Conservation (phyloP, 2,888 invertebrate genomes). For the Sarcophaga rosellei region DNA sequence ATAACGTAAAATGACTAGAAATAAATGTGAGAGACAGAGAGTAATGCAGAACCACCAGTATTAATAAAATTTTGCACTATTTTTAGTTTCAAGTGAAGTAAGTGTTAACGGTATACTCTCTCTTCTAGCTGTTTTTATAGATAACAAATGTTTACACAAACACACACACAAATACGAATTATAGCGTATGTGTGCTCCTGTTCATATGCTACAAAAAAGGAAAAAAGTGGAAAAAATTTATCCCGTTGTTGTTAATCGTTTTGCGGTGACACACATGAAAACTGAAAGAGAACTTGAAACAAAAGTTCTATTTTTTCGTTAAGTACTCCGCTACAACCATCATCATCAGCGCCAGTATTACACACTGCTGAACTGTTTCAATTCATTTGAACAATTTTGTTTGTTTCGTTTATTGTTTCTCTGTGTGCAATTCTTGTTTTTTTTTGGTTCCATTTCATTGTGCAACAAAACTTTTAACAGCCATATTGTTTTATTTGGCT, state of each 20-base stretch:
- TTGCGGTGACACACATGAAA: conserved; percentile 63
- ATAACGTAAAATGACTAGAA: background rate
- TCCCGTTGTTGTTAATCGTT: conserved; percentile 57
- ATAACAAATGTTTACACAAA: too few relatives aligned
- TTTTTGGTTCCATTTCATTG: conserved; percentile 8
- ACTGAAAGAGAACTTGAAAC: conserved; percentile 55
- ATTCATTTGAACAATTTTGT: background rate
- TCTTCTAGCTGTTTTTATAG: background rate
- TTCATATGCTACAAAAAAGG: too few relatives aligned
- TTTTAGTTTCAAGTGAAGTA: conserved; percentile 18
- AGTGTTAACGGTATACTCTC: background rate
- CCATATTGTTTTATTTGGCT: conserved; percentile 38
- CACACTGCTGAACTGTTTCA: background rate
- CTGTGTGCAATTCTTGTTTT: background rate
- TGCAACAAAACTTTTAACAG: conserved; percentile 31
- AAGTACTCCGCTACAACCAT: conserved; percentile 2
- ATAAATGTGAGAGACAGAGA: conserved; percentile 2
- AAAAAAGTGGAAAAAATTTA: background rate
- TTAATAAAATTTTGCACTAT: background rate
- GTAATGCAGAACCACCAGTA: background rate
- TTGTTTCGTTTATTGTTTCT: background rate
- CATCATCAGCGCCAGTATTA: background rate
- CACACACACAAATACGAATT: background rate
- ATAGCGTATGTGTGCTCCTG: too few relatives aligned
- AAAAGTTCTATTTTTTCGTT: conserved; percentile 50